These are phyloP conservation scores for Calcarius lapponicus DNA, from an alignment of 2,797 vertebrate species.

Conservation along the genomic window DNA sequence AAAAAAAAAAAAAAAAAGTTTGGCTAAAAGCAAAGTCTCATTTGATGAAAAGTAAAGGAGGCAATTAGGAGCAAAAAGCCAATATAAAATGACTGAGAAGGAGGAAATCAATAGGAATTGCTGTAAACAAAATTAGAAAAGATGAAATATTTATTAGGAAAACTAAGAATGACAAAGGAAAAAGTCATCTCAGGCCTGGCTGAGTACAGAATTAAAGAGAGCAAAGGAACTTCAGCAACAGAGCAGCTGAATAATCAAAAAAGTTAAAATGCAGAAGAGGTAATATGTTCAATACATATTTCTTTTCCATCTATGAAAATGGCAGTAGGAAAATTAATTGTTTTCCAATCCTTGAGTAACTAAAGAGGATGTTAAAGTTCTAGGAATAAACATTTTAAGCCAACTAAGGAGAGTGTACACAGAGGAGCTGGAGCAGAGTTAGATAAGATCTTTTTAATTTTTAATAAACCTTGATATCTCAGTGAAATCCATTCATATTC, in stretches of 20 bases:
- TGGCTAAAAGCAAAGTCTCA: not conserved
- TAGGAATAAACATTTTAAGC: slow-evolving; percentile 23
- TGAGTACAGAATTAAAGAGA: not conserved
- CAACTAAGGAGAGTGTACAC: not conserved
- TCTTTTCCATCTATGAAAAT: not conserved
- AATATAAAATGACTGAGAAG: slow-evolving; percentile 19
- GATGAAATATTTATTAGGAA: slow-evolving; percentile 50
- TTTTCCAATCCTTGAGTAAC: not conserved
- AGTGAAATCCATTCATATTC: slow-evolving; percentile 20
- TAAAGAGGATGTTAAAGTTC: not conserved
- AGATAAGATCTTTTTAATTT: slow-evolving; percentile 4
- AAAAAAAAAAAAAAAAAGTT: not conserved
- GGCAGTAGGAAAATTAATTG: not conserved
- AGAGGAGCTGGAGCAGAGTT: not conserved
- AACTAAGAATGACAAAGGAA: not conserved
- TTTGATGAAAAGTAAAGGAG: not conserved
- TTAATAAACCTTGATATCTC: slow-evolving; percentile 2
- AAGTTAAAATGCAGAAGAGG: not conserved
- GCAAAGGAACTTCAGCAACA: not conserved
- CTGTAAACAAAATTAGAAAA: slow-evolving; percentile 39
- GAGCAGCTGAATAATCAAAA: not conserved
- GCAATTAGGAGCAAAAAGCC: slow-evolving; percentile 34
- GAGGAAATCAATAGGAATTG: slow-evolving; percentile 33
- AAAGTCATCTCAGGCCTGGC: not conserved
- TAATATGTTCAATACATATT: not conserved